Conservation (phyloP, 2,888 invertebrate genomes). For the Pocota personata region DNA sequence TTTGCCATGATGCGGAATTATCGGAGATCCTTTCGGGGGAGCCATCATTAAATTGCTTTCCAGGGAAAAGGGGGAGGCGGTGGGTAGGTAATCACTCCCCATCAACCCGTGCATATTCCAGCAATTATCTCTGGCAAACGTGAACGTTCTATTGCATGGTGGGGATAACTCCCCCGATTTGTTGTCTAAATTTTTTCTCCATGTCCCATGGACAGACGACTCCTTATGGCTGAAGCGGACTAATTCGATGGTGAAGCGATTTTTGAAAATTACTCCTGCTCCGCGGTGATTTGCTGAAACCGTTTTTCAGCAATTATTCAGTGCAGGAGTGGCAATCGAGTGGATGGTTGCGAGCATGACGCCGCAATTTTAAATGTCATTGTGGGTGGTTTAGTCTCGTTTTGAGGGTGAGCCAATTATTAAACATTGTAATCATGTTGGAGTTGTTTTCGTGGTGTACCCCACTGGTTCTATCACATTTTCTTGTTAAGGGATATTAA, state of each 20-base stretch:
- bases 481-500: constrained; percentile 26
- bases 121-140: constrained; percentile 67
- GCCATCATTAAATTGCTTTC: constrained; percentile 72
- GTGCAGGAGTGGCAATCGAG: constrained; percentile 36
- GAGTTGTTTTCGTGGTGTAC: neutral
- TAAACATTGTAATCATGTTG: constrained; percentile 24
- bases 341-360: constrained; percentile 56
- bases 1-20: constrained; percentile 73
- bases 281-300: constrained; percentile 71
- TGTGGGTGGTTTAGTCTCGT: constrained; percentile 49
- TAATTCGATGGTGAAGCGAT: constrained; percentile 72
- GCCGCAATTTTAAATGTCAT: constrained; percentile 71
- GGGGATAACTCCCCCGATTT: constrained; percentile 60
- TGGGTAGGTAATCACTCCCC: constrained; percentile 68
- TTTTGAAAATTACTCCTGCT: constrained; percentile 70
- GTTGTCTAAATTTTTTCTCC: constrained; percentile 68
- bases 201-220: constrained; percentile 39
- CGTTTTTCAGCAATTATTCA: constrained; percentile 72
- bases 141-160: constrained; percentile 43
- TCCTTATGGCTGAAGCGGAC: constrained; percentile 69
- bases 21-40: constrained; percentile 72
- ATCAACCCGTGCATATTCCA: constrained; percentile 69
- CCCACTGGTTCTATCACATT: neutral
- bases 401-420: constrained; percentile 46
- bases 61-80: constrained; percentile 33